phyloP scores from a whole-genome alignment of 2,797 vertebrate species.

The Hozukius guyotensis region DNA sequence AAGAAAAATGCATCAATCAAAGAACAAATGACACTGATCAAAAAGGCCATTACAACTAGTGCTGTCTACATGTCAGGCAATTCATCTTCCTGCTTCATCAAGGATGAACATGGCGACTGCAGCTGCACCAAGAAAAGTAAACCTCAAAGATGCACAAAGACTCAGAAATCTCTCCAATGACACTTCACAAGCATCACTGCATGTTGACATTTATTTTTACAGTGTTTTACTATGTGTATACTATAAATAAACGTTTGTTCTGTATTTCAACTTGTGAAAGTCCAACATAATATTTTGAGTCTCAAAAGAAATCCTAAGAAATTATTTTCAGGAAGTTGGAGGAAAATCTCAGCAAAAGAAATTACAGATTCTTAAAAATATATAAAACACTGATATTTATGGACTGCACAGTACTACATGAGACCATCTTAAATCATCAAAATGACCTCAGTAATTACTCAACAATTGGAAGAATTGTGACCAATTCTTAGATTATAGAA shows the following conservation, averaged over 20 bases:
- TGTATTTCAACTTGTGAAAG: not conserved
- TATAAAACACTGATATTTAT: not conserved
- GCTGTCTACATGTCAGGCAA: too few relatives aligned
- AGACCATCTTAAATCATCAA: not conserved
- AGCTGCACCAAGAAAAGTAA: constrained; percentile 2
- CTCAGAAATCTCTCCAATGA: not conserved
- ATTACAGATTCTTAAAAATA: not conserved
- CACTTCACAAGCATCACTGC: not conserved
- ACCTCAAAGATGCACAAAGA: not conserved
- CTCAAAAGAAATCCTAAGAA: not conserved
- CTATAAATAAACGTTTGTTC: not conserved
- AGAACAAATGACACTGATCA: not conserved
- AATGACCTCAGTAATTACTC: not conserved
- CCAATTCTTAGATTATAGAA: too few relatives aligned
- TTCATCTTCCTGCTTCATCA: too few relatives aligned
- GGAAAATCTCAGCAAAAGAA: not conserved
- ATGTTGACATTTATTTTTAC: not conserved
- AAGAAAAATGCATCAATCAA: not conserved
- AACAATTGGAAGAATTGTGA: not conserved
- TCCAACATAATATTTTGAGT: not conserved
- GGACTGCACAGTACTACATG: not conserved
- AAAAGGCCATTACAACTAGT: too few relatives aligned
- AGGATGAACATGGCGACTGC: not conserved
- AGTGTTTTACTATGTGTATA: not conserved
- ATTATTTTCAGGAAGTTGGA: not conserved